Evolutionary conservation across 2,888 invertebrate genomes (phyloP).

Genomic region (Nomada flava): DNA sequence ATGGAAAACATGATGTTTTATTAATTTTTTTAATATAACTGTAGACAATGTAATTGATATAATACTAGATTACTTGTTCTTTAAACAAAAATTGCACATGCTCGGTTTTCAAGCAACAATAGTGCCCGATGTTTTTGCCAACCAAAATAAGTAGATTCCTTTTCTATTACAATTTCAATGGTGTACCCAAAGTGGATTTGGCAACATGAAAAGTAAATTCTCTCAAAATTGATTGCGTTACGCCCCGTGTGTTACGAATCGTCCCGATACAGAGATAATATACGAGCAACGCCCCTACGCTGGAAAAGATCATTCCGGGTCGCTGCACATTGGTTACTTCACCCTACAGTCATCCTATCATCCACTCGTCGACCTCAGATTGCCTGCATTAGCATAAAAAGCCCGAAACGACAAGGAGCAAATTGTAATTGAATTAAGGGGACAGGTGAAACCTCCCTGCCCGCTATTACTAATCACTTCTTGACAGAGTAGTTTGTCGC

Average conservation of each 20-base stretch:
- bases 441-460: neutral
- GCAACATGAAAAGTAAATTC: constrained; percentile 27
- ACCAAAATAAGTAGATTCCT: neutral
- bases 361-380: constrained; percentile 67
- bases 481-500: too few species aligned
- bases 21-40: too few species aligned
- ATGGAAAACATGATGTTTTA: too few species aligned
- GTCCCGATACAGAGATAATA: constrained; percentile 67
- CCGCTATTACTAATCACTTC: neutral
- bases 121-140: neutral
- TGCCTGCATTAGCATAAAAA: constrained; percentile 71
- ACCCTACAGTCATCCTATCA: constrained; percentile 56
- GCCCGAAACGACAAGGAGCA: constrained; percentile 56
- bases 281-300: constrained; percentile 69
- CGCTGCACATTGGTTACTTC: constrained; percentile 67
- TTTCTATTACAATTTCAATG: neutral
- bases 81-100: neutral
- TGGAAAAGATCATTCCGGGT: constrained; percentile 73
- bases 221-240: constrained; percentile 67
- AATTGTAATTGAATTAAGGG: constrained; percentile 64
- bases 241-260: constrained; percentile 63
- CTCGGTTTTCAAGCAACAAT: neutral
- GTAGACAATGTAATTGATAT: too few species aligned
- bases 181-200: neutral
- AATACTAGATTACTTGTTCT: too few species aligned